A percentile compares a stretch with the other conserved stretches of the same genome.
These are phyloP conservation scores for Rafetus swinhoei DNA, from an alignment of 2,113 vertebrate genomes.

Conservation along the genomic window DNA sequence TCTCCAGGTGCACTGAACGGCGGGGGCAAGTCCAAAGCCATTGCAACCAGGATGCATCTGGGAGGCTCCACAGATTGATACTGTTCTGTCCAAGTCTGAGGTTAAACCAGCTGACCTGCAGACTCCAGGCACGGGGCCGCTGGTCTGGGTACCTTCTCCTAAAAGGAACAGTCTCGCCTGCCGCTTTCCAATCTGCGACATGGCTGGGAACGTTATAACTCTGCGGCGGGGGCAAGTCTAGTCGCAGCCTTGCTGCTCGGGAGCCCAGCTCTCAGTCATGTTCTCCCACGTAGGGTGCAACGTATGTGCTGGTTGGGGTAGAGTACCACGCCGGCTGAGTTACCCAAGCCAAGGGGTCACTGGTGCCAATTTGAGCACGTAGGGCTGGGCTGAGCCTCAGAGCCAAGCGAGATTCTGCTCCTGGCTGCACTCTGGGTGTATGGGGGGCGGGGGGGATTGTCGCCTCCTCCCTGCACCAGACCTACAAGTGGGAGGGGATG, in stretches of 20 bases:
- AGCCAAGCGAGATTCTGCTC: not conserved
- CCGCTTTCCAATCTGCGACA: slow-evolving; percentile 23
- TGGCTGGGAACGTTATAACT: not conserved
- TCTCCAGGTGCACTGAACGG: slow-evolving; percentile 18
- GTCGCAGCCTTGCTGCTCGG: not conserved
- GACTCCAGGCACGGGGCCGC: not conserved
- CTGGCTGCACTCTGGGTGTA: not conserved
- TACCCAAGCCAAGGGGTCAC: not conserved
- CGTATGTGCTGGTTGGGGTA: too few relatives aligned
- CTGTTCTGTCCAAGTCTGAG: not conserved
- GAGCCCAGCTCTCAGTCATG: not conserved
- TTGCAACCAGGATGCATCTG: slow-evolving; percentile 28
- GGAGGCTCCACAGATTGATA: slow-evolving; percentile 43
- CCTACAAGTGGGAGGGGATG: not conserved
- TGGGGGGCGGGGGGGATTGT: not conserved
- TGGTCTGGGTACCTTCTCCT: not conserved
- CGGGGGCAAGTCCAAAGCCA: slow-evolving; percentile 32
- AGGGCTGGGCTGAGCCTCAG: not conserved
- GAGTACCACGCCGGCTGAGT: not conserved
- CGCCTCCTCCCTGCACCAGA: not conserved
- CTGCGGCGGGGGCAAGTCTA: not conserved
- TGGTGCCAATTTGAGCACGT: not conserved
- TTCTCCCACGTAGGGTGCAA: too few relatives aligned
- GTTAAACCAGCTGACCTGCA: not conserved
- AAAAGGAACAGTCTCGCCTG: not conserved